phyloP scores from a whole-genome alignment of 2,113 vertebrate genomes.

The Limnothrissa miodon region DNA sequence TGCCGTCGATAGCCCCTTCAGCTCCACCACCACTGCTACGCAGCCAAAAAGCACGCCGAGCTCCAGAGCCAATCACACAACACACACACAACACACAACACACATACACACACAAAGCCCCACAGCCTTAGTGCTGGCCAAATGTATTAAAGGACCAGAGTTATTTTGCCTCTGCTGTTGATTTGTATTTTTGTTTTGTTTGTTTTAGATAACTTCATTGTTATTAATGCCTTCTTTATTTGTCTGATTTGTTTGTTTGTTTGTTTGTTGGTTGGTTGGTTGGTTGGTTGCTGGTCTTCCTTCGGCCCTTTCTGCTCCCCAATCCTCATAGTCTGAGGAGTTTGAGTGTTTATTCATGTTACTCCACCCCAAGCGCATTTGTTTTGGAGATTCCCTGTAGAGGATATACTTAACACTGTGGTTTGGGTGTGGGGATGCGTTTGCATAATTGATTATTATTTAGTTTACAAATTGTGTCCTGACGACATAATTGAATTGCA shows the following conservation, averaged over 20 bases:
- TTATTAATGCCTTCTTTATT: neutral
- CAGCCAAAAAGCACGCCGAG: conserved; percentile 30
- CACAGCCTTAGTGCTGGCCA: conserved; percentile 31
- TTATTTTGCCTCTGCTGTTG: conserved; percentile 14
- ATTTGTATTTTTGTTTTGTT: conserved; percentile 3
- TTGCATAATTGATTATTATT: conserved; percentile 79
- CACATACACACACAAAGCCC: conserved; percentile 34
- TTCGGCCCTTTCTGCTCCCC: neutral
- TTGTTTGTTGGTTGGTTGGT: conserved; percentile 3
- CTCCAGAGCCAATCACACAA: conserved; percentile 52
- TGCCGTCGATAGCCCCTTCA: conserved; percentile 63
- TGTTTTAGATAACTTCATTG: conserved; percentile 2
- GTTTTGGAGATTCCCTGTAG: conserved; percentile 11
- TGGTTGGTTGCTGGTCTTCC: neutral
- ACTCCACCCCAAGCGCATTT: neutral
- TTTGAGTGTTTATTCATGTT: neutral
- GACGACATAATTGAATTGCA: conserved; percentile 86
- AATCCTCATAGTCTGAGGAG: neutral
- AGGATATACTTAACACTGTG: conserved; percentile 33
- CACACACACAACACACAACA: conserved; percentile 29
- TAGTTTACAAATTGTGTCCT: conserved; percentile 77
- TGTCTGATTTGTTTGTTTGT: conserved; percentile 7
- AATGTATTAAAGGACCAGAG: conserved; percentile 20
- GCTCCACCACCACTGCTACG: conserved; percentile 36
- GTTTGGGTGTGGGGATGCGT: conserved; percentile 49